Base-by-base conservation (phyloP, 2,797 vertebrate species). In the Chromobotia macracanthus region DNA sequence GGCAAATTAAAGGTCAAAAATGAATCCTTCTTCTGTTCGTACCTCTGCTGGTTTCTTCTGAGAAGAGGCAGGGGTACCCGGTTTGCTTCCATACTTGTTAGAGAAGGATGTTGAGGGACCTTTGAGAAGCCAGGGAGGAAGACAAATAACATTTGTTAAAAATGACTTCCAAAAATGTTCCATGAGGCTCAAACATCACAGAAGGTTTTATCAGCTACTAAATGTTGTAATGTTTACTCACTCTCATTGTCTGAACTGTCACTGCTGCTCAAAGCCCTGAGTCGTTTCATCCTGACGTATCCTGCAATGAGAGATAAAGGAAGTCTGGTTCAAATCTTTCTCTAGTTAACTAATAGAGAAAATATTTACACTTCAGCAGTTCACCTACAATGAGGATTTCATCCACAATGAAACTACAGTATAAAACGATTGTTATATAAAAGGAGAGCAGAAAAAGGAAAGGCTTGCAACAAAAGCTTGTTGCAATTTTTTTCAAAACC, bases 181-280 rank as follows among this genome's bases (percentile, higher is more conserved):
- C 3, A 15, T 15, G 5, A 16, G 23, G 18, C 25, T 28, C 23
- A 3, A 1, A 4, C 21, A 28, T 28, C 11, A 61, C 15, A 18
- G 5, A 60, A 5, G 31, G n/a, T 21, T 23, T 10, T 0, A 53
- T 10, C 16, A 41, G 35, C 58, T 53, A 6, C 25, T 31, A 0
- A 61, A 23, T 50, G 75, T 79, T 85, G 70, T 89, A 95, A 44
- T 10, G 9, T 44, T 10, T 44, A 2, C 97, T 97, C 88, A 99
- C 98, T 97, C 85, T 98, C 97, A 93, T 96, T 96, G 93, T 99
- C 98, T 89, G 97, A 99, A 93, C 95, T 98, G 93, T 98, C 97
- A 92, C 96, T 99, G 93, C 95, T 98, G 93, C 96, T 99, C 86
- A 95, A 93, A 90, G 91, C 94, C 93, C 94, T 95, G 91, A 94